Base-by-base conservation (phyloP, 35 echinoderm and acorn worm species). In the Anneissia japonica region DNA sequence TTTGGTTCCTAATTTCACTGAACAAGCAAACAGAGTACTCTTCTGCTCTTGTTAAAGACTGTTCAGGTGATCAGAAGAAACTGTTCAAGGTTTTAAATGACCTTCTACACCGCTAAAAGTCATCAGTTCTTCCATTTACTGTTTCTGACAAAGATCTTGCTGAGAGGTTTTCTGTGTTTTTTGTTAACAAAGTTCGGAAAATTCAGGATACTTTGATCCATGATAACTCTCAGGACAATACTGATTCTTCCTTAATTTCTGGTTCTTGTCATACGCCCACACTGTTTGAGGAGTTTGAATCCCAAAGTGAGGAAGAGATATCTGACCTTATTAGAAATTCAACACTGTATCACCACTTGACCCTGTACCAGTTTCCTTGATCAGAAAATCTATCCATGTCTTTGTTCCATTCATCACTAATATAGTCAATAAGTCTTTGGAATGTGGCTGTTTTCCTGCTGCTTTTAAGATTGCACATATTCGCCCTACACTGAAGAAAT, bases 21-120 rank as follows among this genome's bases (percentile, higher is more conserved):
- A 55, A 21, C 34, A 84, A 37, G 88, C 88, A 84, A 28, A 72
- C 56, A 4, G 19, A 78, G 4, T 90, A 90, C 39, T 90, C 79
- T 40, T 90, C 88, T 32, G 34, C 29, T 4, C 19, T 77, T 31
- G 46, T 90, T 35, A 21, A 14, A 12, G 74, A 78, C 28, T 84
- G 88, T 30, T n/a, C 26, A n/a, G 82, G 88, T 84, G 88, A 90
- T 30, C 88, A 90, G 39, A 90, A 73, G 56, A 90, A 80, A 38
- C 43, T 90, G 28, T 90, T 77, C 55, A 34, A 32, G 13, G 79
- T 90, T 79, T 74, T 90, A 19, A 80, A 90, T 41, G 36, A 76
- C 14, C 89, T 90, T 0, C 46, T 90, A 13, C 37, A 80, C 13
- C 83, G 46, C 55, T 31, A 1, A 21, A 90, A 85, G 2, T 30